Evolutionary conservation across 2,113 vertebrate genomes (phyloP).

Genomic region (Agelaius phoeniceus): DNA sequence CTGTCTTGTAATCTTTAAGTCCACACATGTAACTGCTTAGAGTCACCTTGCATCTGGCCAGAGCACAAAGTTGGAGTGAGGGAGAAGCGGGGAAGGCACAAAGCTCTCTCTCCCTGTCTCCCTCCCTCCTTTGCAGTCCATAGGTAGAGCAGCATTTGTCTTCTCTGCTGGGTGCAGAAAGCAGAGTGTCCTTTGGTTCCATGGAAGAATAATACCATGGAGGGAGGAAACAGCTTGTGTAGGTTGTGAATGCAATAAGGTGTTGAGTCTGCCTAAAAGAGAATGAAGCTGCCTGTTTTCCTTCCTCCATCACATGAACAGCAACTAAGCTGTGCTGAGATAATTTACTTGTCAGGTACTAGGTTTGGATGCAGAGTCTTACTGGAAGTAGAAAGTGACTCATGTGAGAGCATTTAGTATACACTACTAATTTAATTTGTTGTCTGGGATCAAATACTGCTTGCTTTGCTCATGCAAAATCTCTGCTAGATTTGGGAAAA

Average conservation of each 20-base stretch:
- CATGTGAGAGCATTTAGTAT: neutral
- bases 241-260: neutral
- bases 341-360: neutral
- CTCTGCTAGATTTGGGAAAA: neutral
- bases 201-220: neutral
- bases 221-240: neutral
- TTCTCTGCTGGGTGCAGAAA: neutral
- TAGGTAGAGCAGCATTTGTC: neutral
- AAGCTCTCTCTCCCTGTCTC: neutral
- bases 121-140: neutral
- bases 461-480: neutral
- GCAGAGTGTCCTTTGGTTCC: neutral
- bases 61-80: neutral
- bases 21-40: constrained; percentile 38
- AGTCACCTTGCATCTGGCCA: neutral
- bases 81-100: neutral
- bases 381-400: constrained; percentile 10
- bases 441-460: neutral
- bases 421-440: neutral
- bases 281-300: neutral
- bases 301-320: neutral
- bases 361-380: neutral
- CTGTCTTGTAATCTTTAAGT: constrained; percentile 63
- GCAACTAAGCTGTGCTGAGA: neutral
- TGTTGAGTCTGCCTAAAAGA: neutral